A percentile compares a stretch with the other conserved stretches of the same genome.
phyloP scores from a whole-genome alignment of 1,140 invertebrate genomes.

The Panulirus ornatus region DNA sequence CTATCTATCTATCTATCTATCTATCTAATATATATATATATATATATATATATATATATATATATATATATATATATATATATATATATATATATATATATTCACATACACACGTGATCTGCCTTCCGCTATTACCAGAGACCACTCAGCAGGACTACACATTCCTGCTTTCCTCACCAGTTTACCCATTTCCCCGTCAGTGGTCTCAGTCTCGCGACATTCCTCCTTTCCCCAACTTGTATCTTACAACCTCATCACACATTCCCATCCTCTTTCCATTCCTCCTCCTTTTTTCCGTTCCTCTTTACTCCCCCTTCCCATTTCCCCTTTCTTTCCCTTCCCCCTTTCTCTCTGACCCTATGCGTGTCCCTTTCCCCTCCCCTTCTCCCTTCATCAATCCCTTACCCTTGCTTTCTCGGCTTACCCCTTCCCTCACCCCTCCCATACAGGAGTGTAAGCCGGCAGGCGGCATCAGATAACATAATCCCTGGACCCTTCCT shows the following conservation, averaged over 20 bases:
- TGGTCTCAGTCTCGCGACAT: background rate
- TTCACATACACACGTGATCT: no score
- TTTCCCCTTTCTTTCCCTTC: no score
- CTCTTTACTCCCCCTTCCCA: no score
- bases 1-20: no score
- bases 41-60: background rate
- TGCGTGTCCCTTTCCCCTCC: background rate
- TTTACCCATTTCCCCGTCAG: background rate
- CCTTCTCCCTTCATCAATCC: background rate
- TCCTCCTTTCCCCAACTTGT: background rate
- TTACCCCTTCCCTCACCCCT: background rate
- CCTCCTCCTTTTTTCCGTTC: no score
- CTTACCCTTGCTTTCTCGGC: background rate
- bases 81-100: no score
- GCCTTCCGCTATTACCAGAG: background rate
- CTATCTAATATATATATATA: no score
- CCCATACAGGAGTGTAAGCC: no score
- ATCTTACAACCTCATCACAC: no score
- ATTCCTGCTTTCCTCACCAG: background rate
- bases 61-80: no score
- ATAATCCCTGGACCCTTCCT: background rate
- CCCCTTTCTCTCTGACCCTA: no score
- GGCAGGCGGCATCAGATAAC: background rate
- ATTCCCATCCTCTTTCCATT: background rate
- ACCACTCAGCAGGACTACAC: background rate